phyloP scores from a whole-genome alignment of 2,113 vertebrate species.

The Odobenus rosmarus region DNA sequence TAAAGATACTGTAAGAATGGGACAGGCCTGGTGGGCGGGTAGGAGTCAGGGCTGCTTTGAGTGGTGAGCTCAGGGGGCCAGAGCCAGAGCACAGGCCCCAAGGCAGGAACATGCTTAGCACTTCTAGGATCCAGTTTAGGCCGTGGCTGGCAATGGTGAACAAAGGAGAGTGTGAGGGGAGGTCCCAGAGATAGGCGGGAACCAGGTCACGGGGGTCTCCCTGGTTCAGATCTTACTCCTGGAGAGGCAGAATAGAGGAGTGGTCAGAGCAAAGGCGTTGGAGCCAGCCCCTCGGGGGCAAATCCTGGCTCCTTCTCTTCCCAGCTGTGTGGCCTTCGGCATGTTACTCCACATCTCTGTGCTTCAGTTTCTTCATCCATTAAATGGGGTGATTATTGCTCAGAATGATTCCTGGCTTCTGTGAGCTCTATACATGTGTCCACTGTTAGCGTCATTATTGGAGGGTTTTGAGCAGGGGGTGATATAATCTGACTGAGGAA shows the following conservation, averaged over 20 bases:
- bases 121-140: background rate
- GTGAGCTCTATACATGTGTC: accelerated
- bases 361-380: background rate
- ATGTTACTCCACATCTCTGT: accelerated
- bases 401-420: background rate
- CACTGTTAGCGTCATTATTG: background rate
- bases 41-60: background rate
- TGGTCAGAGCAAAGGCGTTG: background rate
- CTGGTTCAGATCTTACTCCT: background rate
- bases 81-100: background rate
- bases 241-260: background rate
- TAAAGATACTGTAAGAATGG: background rate
- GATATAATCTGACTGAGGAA: background rate
- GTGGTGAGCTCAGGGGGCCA: background rate
- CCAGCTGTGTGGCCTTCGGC: background rate
- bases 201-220: accelerated
- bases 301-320: background rate
- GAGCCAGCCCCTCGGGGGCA: background rate
- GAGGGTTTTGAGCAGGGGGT: background rate
- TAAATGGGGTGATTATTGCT: background rate
- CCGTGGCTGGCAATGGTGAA: background rate
- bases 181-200: background rate
- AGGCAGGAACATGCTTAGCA: background rate
- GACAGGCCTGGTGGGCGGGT: background rate
- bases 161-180: background rate